Base-by-base conservation (phyloP, 1,140 invertebrate genomes). In the Choristoneura fumiferana region DNA sequence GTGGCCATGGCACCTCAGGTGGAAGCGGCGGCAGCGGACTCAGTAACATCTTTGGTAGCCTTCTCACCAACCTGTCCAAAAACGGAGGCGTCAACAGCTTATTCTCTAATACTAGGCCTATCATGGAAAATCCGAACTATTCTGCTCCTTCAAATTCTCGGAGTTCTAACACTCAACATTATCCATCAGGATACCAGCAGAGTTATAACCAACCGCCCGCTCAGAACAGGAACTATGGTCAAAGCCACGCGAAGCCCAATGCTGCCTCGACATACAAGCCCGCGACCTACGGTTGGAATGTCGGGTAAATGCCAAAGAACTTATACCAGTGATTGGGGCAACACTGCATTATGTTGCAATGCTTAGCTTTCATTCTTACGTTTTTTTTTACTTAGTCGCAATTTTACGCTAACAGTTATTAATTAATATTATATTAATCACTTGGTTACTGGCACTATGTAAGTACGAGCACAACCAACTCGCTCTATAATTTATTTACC, bases 51-150 rank as follows among this genome's bases (percentile, higher is more conserved):
- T 71, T 90, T 52, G 78, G 86, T 5, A 85, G 68, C 60, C 73
- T 90, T 55, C 73, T 89, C 29, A 73, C 76, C 61, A 78, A 82
- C 67, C 61, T 89, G 10, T 76, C 78, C 29, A 89, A 84, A 58
- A 76, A 62, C 52, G 81, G 84, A 37, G 81, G 82, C 52, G 56
- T 85, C 18, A 77, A 56, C 59, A 67, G 63, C 38, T 33, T 84
- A 2, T 76, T 87, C 56, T 29, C 22, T 29, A 87, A 87, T 67
- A 84, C 85, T 9, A 70, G 86, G 55, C 85, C 85, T 0, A 81
- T 87, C 9, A 78, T 78, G 77, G 77, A 83, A 61, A 89, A 89
- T 62, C 86, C 86, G 5, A 84, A 76, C 67, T 89, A 89, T 57
- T 68, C 73, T 0, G 82, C 81, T 37, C 81, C 70, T 58, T 76